Evolutionary conservation across 2,113 vertebrate genomes (phyloP).

Genomic region (Phaethon lepturus): DNA sequence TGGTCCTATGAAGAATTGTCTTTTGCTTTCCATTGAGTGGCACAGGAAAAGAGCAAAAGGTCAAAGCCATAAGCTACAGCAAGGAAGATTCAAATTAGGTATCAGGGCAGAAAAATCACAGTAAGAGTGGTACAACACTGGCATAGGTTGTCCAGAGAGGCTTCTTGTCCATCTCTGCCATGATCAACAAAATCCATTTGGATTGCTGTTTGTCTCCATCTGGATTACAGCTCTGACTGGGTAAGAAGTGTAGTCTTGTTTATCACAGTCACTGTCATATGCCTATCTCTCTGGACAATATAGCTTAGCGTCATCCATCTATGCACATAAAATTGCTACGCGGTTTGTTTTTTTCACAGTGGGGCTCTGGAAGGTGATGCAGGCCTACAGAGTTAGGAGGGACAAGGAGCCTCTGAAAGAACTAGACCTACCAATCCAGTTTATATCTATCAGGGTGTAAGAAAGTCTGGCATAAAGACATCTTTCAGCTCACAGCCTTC

Average conservation of each 20-base stretch:
- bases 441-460: neutral
- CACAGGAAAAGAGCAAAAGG: neutral
- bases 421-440: neutral
- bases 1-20: neutral
- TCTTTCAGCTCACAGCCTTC: neutral
- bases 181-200: neutral
- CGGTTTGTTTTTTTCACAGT: neutral
- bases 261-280: neutral
- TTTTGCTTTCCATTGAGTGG: neutral
- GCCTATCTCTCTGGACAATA: neutral
- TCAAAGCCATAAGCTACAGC: neutral
- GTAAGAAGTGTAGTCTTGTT: neutral
- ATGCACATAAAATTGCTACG: no score
- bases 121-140: neutral
- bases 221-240: neutral
- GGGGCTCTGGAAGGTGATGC: neutral
- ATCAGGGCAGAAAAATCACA: neutral
- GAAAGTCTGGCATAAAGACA: neutral
- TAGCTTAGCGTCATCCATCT: neutral
- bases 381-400: neutral
- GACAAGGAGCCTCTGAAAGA: neutral
- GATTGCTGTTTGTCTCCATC: neutral
- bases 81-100: neutral
- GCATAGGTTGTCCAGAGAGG: neutral
- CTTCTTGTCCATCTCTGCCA: neutral